Evolutionary conservation across 2,888 invertebrate species (phyloP).

Genomic region (Meghimatium bilineatum): DNA sequence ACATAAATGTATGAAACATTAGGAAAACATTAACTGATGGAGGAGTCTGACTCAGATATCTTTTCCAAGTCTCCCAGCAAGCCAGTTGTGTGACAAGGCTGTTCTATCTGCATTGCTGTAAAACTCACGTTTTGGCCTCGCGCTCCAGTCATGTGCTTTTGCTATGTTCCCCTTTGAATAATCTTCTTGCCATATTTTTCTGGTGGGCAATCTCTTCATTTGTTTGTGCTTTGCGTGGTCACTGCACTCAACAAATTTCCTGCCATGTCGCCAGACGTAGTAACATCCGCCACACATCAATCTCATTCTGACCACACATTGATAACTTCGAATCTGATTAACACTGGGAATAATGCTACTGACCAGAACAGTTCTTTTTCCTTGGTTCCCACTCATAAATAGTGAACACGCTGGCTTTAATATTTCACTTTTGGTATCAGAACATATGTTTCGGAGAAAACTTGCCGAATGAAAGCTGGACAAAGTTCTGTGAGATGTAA

Average conservation of each 20-base stretch:
- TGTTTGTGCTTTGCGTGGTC: conserved; percentile 74
- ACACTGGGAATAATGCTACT: neutral
- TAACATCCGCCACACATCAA: conserved; percentile 63
- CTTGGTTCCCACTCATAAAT: neutral
- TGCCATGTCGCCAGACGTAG: conserved; percentile 68
- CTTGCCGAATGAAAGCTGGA: neutral
- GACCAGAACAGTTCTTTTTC: neutral
- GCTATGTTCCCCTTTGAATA: conserved; percentile 60
- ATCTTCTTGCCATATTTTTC: conserved; percentile 62
- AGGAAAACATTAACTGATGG: too few relatives aligned
- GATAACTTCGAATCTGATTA: conserved; percentile 18
- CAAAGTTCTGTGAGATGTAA: neutral
- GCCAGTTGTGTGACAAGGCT: conserved; percentile 60
- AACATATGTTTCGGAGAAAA: neutral
- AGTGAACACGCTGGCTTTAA: neutral
- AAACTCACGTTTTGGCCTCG: conserved; percentile 50
- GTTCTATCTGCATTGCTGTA: conserved; percentile 57
- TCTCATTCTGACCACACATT: conserved; percentile 1
- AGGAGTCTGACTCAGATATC: conserved; percentile 10
- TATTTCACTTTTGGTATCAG: neutral
- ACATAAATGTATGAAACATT: too few relatives aligned
- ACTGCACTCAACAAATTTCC: conserved; percentile 73
- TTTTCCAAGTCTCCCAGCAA: conserved; percentile 62
- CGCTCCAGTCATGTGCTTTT: conserved; percentile 58
- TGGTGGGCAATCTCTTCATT: conserved; percentile 63